A percentile compares a stretch with the other conserved stretches of the same genome.
These are phyloP conservation scores for Augiades crinisus DNA, from an alignment of 2,888 invertebrate species.

Conservation along the genomic window DNA sequence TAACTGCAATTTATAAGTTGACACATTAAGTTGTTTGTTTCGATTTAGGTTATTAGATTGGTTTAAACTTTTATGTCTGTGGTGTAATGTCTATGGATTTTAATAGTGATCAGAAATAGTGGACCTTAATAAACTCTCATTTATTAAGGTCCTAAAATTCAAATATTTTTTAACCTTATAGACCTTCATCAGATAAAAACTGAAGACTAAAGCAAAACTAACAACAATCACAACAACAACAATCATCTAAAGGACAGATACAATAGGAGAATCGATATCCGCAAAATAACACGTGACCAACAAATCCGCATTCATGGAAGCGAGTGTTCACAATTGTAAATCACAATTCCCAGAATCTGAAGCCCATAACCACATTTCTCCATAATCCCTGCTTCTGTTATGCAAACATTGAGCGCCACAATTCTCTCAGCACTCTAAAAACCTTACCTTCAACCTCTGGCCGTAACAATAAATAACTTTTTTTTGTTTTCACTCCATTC, in stretches of 20 bases:
- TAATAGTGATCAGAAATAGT: no score
- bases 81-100: no score
- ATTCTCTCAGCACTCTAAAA: slow-evolving; percentile 25
- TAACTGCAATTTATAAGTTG: no score
- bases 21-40: no score
- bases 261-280: background rate
- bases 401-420: slow-evolving; percentile 24
- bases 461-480: slow-evolving; percentile 43
- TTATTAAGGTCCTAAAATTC: no score
- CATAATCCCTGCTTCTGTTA: slow-evolving; percentile 23
- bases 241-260: background rate
- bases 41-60: no score
- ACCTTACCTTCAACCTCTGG: slow-evolving; percentile 43
- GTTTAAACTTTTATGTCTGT: no score
- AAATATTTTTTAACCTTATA: no score
- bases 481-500: slow-evolving; percentile 34
- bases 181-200: no score
- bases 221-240: no score
- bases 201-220: no score
- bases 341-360: slow-evolving; percentile 15
- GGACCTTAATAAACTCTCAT: no score
- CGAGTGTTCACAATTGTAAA: slow-evolving; percentile 19
- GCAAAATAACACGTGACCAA: slow-evolving; percentile 1
- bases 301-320: slow-evolving; percentile 15
- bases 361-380: slow-evolving; percentile 19